Evolutionary conservation across 2,888 invertebrate species (phyloP).

Genomic region (Stomorhina lunata): DNA sequence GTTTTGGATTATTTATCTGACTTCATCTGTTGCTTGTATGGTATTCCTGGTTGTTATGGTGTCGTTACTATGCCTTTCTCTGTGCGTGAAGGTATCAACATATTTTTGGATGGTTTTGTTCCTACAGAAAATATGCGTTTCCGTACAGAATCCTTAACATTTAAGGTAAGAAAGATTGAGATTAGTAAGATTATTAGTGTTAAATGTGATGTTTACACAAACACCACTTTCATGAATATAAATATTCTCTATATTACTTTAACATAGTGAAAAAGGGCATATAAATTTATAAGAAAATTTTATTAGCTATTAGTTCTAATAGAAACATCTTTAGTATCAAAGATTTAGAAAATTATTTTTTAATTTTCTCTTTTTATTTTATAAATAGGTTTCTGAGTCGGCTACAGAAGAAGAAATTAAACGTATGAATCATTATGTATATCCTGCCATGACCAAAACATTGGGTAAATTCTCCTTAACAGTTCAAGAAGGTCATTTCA

Average conservation of each 20-base stretch:
- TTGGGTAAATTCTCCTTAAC: slow-evolving; percentile 87
- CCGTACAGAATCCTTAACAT: slow-evolving; percentile 96
- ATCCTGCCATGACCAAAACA: slow-evolving; percentile 94
- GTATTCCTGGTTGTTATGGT: slow-evolving; percentile 98
- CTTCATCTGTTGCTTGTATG: slow-evolving; percentile 99
- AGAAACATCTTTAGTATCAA: too few species aligned
- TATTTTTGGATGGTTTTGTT: slow-evolving; percentile 99
- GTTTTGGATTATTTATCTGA: slow-evolving; percentile 99
- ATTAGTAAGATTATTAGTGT: too few species aligned
- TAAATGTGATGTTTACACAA: too few species aligned
- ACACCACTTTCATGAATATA: too few species aligned
- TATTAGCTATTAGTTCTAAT: too few species aligned
- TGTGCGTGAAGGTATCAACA: slow-evolving; percentile 99
- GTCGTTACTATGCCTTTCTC: slow-evolving; percentile 99
- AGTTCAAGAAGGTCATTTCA: slow-evolving; percentile 95
- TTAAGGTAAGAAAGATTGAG: slow-evolving; percentile 84
- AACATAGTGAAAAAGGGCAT: too few species aligned
- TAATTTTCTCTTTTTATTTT: slow-evolving; percentile 18
- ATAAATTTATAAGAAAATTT: too few species aligned
- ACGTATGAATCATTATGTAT: slow-evolving; percentile 97
- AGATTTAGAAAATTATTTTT: too few species aligned
- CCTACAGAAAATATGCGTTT: slow-evolving; percentile 99
- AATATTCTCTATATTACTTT: too few species aligned
- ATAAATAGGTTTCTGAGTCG: slow-evolving; percentile 90
- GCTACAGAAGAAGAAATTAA: slow-evolving; percentile 98